Evolutionary conservation across 2,888 invertebrate species (phyloP).

Genomic region (Ophion slaviceki): DNA sequence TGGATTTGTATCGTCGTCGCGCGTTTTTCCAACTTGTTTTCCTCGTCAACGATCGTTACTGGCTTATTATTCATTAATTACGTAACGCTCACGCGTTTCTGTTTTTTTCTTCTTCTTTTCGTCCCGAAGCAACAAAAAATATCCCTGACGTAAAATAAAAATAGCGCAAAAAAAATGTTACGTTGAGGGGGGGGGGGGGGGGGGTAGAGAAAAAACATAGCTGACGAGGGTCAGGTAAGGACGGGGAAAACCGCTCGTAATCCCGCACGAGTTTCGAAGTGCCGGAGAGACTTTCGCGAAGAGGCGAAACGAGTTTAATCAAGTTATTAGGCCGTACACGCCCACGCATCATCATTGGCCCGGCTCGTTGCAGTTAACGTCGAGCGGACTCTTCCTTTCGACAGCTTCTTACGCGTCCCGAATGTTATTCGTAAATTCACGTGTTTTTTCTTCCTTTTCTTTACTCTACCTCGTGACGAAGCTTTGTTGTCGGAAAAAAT

Average conservation of each 20-base stretch:
- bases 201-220: neutral
- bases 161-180: neutral
- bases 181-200: neutral
- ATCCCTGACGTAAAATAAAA: slow-evolving; percentile 5
- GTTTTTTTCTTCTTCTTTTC: neutral
- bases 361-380: slow-evolving; percentile 29
- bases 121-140: slow-evolving; percentile 7
- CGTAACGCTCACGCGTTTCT: neutral
- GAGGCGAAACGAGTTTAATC: slow-evolving; percentile 76
- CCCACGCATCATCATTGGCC: slow-evolving; percentile 71
- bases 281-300: slow-evolving; percentile 58
- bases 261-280: slow-evolving; percentile 4
- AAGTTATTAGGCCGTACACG: slow-evolving; percentile 75
- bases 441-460: neutral
- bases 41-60: neutral
- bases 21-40: neutral
- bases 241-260: slow-evolving; percentile 32
- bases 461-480: neutral
- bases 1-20: neutral
- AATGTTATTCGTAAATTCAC: slow-evolving; percentile 4
- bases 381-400: slow-evolving; percentile 31
- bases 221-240: slow-evolving; percentile 40
- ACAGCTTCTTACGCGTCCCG: slow-evolving; percentile 7
- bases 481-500: neutral
- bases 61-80: slow-evolving; percentile 30